These are phyloP conservation scores for Salvelinus sp. DNA, from an alignment of 2,113 vertebrate species.

Conservation along the genomic window DNA sequence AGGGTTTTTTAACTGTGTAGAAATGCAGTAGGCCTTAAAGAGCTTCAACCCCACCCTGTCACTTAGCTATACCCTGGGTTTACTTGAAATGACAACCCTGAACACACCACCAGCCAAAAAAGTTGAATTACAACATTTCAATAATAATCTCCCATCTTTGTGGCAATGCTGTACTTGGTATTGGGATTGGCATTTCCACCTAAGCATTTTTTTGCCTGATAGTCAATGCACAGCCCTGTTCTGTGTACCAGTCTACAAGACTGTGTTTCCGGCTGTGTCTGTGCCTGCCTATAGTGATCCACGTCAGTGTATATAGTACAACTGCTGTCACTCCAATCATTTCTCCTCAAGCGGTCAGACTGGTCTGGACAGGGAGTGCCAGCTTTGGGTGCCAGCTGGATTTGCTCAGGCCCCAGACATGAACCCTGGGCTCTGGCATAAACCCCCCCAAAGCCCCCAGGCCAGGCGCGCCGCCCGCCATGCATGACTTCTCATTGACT, in stretches of 20 bases:
- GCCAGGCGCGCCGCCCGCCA: conserved; percentile 42
- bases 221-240: neutral
- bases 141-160: too few species aligned
- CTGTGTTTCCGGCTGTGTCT: neutral
- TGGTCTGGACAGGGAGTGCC: neutral
- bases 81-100: too few species aligned
- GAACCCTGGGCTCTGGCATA: conserved; percentile 27
- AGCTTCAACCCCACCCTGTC: too few species aligned
- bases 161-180: too few species aligned
- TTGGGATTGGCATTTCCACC: neutral
- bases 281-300: neutral
- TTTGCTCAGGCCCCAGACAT: conserved; percentile 33
- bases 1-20: too few species aligned
- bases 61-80: too few species aligned
- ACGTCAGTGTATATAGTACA: neutral
- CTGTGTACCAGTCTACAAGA: neutral
- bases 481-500: conserved; percentile 66
- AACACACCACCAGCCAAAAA: too few species aligned
- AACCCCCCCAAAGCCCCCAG: conserved; percentile 32
- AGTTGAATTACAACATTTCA: too few species aligned
- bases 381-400: conserved; percentile 20
- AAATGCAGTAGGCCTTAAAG: too few species aligned
- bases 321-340: neutral
- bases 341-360: neutral
- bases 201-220: neutral